Conservation (phyloP, 64 coral and sea anemone species). For the Montipora efflorescens region DNA sequence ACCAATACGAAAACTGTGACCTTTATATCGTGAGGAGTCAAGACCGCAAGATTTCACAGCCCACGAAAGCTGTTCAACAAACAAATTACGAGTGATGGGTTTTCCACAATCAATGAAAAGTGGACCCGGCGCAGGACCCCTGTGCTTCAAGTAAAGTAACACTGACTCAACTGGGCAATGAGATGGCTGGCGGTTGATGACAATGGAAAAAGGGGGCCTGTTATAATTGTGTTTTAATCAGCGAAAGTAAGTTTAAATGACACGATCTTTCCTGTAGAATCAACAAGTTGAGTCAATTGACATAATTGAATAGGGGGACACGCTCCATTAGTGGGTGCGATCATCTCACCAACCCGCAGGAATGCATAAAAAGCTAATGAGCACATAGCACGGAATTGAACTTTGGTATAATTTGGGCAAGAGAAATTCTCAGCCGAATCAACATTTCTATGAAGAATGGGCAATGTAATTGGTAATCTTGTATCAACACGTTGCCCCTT, state of each 20-base stretch:
- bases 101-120: constrained; percentile 30
- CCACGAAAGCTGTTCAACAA: constrained; percentile 8
- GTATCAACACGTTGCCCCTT: constrained; percentile 3
- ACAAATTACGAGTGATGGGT: constrained; percentile 18
- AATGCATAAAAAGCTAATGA: constrained; percentile 50
- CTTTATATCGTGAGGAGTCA: too few relatives aligned
- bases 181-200: constrained; percentile 5
- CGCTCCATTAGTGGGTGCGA: neutral
- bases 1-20: too few relatives aligned
- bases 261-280: neutral
- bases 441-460: constrained; percentile 1
- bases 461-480: constrained; percentile 2
- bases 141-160: constrained; percentile 2
- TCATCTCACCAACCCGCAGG: constrained; percentile 54
- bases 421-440: neutral
- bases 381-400: neutral
- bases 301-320: constrained; percentile 25
- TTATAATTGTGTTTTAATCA: constrained; percentile 45
- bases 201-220: constrained; percentile 25
- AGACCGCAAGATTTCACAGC: too few relatives aligned
- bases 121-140: constrained; percentile 9
- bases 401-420: constrained; percentile 27
- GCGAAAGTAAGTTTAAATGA: neutral
- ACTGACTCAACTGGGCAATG: constrained; percentile 24
- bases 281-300: constrained; percentile 53